These are phyloP conservation scores for Archips crataeganus DNA, from an alignment of 2,888 invertebrate genomes.

Conservation along the genomic window DNA sequence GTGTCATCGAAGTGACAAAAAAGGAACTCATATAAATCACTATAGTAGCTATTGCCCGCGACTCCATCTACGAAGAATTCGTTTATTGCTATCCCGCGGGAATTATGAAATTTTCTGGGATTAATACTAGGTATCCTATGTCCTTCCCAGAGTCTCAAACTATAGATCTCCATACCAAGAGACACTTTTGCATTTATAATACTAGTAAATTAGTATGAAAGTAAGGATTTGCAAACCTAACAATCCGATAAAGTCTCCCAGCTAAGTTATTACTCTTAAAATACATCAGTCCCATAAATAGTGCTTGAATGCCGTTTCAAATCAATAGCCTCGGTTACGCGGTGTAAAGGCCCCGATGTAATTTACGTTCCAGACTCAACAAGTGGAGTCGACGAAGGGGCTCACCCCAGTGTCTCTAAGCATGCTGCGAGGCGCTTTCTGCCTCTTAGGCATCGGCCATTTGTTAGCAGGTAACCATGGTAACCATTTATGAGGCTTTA, in stretches of 20 bases:
- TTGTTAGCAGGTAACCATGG: slow-evolving; percentile 81
- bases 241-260: not conserved
- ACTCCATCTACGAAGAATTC: too few species aligned
- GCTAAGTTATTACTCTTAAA: not conserved
- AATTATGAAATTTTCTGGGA: too few species aligned
- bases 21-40: too few species aligned
- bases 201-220: too few species aligned
- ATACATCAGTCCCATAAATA: not conserved
- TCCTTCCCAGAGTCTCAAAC: too few species aligned
- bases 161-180: too few species aligned
- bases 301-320: slow-evolving; percentile 5
- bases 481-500: too few species aligned
- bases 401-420: slow-evolving; percentile 89
- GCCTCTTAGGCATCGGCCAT: slow-evolving; percentile 88
- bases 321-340: not conserved
- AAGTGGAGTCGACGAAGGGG: slow-evolving; percentile 70
- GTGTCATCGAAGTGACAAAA: too few species aligned
- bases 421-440: slow-evolving; percentile 91
- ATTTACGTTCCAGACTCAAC: slow-evolving; percentile 60
- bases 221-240: not conserved
- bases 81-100: too few species aligned
- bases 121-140: too few species aligned
- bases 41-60: too few species aligned
- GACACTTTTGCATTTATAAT: too few species aligned
- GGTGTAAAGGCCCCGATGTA: slow-evolving; percentile 15